Percentiles rank a stretch among this genome's conserved stretches.
Evolutionary conservation across 2,113 vertebrate species (phyloP).

Genomic region (Anolis carolinensis): DNA sequence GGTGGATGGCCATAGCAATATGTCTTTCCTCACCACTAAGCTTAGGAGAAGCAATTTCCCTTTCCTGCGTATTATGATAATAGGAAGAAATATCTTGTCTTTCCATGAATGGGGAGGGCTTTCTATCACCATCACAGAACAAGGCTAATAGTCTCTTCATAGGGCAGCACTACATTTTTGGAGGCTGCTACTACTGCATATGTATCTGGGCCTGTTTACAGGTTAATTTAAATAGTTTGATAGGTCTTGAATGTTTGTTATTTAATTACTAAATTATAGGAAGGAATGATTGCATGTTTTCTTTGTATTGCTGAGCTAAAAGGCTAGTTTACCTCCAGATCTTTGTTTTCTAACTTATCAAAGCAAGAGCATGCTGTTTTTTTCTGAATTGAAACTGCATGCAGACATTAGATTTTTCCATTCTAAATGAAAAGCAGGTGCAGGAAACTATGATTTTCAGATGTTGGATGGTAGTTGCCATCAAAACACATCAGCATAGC

Average conservation of each 20-base stretch:
- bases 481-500: too few relatives aligned
- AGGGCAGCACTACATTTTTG: neutral
- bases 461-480: too few relatives aligned
- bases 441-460: too few relatives aligned
- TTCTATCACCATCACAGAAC: neutral
- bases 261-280: neutral
- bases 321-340: too few relatives aligned
- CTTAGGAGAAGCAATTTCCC: neutral
- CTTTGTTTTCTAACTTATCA: neutral
- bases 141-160: neutral
- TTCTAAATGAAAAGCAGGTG: neutral
- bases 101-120: neutral
- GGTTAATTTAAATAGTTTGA: neutral
- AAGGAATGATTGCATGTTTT: neutral
- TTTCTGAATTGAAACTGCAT: neutral
- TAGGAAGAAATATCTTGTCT: neutral
- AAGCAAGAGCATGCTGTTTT: neutral
- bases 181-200: neutral
- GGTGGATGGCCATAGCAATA: neutral
- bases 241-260: neutral
- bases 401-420: neutral
- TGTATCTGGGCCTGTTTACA: neutral
- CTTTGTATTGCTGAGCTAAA: neutral
- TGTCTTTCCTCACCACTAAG: neutral
- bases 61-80: neutral